Conservation (phyloP, 2,888 invertebrate genomes). For the Drosophila cognata region DNA sequence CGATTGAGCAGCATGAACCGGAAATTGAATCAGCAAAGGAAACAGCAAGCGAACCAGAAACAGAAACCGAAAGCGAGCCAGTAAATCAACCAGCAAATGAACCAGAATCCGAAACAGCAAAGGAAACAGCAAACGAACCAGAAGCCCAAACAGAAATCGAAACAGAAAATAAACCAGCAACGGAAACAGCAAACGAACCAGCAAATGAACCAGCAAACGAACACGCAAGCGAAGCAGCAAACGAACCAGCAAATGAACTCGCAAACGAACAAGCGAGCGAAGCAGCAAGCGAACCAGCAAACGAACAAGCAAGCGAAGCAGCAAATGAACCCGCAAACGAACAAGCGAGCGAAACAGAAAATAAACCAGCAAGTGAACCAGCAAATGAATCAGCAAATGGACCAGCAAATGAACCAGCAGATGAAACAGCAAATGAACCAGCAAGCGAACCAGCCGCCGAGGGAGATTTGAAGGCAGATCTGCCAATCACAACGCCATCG, state of each 20-base stretch:
- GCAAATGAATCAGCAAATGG: background rate
- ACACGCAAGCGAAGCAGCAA: background rate
- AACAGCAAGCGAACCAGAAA: background rate
- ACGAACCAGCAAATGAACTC: background rate
- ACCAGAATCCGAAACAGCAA: background rate
- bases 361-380: background rate
- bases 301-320: background rate
- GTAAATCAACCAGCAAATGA: background rate
- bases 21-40: background rate
- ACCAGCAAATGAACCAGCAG: background rate
- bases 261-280: background rate
- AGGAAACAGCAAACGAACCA: background rate
- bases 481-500: background rate
- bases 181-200: background rate
- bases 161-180: background rate
- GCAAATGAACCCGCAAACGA: background rate
- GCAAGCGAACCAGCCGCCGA: background rate
- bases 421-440: background rate
- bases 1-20: conserved; percentile 9
- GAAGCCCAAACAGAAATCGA: background rate
- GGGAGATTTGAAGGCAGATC: background rate
- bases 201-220: background rate
- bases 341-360: background rate
- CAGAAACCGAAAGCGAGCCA: background rate
- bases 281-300: background rate